A percentile compares a stretch with the other conserved stretches of the same genome.
Conservation (phyloP, 2,113 vertebrate genomes). For the Carassius gibelio region DNA sequence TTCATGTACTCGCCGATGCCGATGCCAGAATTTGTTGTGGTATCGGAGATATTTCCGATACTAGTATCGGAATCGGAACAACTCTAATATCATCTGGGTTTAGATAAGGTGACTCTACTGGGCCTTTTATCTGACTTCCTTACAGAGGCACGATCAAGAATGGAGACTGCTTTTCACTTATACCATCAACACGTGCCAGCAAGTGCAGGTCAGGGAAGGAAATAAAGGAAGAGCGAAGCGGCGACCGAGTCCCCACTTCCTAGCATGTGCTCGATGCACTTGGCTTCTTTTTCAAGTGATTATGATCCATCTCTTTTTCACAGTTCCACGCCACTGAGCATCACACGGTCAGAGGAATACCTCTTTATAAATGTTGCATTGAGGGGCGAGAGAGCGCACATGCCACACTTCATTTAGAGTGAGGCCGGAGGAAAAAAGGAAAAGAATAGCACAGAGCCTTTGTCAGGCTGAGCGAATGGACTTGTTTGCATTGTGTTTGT, state of each 20-base stretch:
- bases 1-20: no score
- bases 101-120: conserved; percentile 73
- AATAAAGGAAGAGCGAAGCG: background rate
- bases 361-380: conserved; percentile 71
- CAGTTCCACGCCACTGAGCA: conserved; percentile 64
- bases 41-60: no score
- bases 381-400: conserved; percentile 41
- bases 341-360: conserved; percentile 67
- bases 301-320: conserved; percentile 68
- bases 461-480: conserved; percentile 47
- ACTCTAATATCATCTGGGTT: conserved; percentile 54
- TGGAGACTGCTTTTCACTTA: conserved; percentile 51
- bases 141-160: conserved; percentile 58
- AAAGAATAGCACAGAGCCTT: conserved; percentile 10
- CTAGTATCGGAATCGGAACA: no score
- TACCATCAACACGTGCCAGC: conserved; percentile 54
- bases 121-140: conserved; percentile 69
- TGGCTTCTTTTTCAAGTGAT: conserved; percentile 69
- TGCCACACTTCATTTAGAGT: conserved; percentile 61
- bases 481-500: conserved; percentile 62
- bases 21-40: no score
- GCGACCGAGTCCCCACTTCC: conserved; percentile 43
- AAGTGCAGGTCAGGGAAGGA: conserved; percentile 19
- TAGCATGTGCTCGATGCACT: conserved; percentile 51
- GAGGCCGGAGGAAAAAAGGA: conserved; percentile 53